Base-by-base conservation (phyloP, 1,140 invertebrate genomes). In the Plodia interpunctella region DNA sequence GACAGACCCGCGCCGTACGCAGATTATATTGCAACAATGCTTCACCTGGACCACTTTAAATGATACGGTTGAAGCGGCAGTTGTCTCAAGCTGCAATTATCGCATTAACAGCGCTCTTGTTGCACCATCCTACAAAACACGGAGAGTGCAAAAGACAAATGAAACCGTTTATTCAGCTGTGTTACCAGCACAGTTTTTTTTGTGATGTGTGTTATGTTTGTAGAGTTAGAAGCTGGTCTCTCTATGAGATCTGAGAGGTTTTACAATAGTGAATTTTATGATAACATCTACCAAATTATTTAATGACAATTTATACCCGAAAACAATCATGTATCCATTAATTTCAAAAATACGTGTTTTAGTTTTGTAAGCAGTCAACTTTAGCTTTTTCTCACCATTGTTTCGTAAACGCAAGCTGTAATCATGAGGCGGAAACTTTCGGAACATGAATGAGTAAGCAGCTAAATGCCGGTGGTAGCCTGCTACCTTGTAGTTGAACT, bases 391-490 rank as follows among this genome's bases (percentile, higher is more conserved):
- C 15, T 6, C 5, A 44, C 15, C 38, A 44, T 2, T 44, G 38
- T 15, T 44, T 44, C 6, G 38, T 15, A 44, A n/a, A 44, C 54
- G 67, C 64, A 74, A 70, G 67, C 68, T 69, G 63, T 73, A 78
- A 80, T 80, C 66, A 78, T 63, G 64, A 74, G 66, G 66, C 63
- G 72, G 68, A 70, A 77, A 73, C 63, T 73, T 74, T 66, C 60
- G 35, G 32, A 13, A 54, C 55, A 57, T 69, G 66, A 73, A 74
- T 76, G 61, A 74, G 63, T 78, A 69, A 76, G 67, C 60, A 73
- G 57, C 53, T 59, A 57, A 44, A 13, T 44, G n/a, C 49, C 19
- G 51, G 20, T n/a, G 21, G 51, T 5, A 25, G 10, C 11, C 49
- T 5, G 20, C 49, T 51, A 51, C 49, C 17, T 53, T 21, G 20